A percentile compares a stretch with the other conserved stretches of the same genome.
These are phyloP conservation scores for Drosophila sturtevanti DNA, from an alignment of 1,140 invertebrate genomes.

Conservation along the genomic window DNA sequence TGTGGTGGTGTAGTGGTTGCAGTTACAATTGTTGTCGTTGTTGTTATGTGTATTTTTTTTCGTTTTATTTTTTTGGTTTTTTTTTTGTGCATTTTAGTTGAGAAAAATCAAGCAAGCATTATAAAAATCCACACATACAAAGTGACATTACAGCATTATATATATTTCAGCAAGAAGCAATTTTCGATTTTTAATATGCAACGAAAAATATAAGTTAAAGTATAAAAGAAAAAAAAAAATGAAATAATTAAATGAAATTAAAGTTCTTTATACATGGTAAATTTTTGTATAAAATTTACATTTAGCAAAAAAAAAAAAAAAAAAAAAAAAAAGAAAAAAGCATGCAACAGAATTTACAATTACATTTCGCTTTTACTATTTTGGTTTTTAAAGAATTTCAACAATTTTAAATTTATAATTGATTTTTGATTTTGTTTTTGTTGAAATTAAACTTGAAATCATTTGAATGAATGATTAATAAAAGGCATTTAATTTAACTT, in stretches of 20 bases:
- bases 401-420: slow-evolving; percentile 1
- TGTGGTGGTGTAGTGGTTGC: too few species aligned
- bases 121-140: slow-evolving; percentile 29
- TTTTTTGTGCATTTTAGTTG: slow-evolving; percentile 17
- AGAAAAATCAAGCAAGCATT: slow-evolving; percentile 29
- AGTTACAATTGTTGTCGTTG: slow-evolving; percentile 8
- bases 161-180: slow-evolving; percentile 8
- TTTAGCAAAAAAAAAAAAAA: neutral
- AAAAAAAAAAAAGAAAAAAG: slow-evolving; percentile 8
- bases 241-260: neutral
- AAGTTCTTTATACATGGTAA: too few species aligned
- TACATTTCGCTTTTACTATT: neutral
- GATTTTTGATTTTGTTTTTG: neutral
- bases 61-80: neutral
- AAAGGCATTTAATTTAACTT: too few species aligned
- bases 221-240: neutral
- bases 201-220: slow-evolving; percentile 3
- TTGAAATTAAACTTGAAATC: neutral
- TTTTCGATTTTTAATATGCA: slow-evolving; percentile 11
- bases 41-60: slow-evolving; percentile 15
- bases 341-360: neutral
- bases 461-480: neutral
- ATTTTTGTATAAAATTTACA: neutral
- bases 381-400: slow-evolving; percentile 4
- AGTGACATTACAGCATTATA: neutral